phyloP scores from a whole-genome alignment of 1,140 invertebrate genomes.

The Leptinotarsa texana region DNA sequence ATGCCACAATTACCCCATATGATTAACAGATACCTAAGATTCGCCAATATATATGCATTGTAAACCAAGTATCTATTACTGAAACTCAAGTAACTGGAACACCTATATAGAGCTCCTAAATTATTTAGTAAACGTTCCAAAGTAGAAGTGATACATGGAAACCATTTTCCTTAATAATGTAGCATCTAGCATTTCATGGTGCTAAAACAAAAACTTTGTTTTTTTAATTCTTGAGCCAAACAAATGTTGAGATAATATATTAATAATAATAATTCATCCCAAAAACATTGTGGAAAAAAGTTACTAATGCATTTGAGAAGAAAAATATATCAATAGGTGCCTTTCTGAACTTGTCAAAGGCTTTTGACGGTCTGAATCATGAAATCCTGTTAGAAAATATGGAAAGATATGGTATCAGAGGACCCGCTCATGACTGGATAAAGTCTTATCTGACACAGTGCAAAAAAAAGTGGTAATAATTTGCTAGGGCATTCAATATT shows the following conservation, averaged over 20 bases:
- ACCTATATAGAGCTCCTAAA: too few relatives aligned
- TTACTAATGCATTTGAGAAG: neutral
- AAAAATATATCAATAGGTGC: neutral
- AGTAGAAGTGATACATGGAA: too few relatives aligned
- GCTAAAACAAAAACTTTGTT: too few relatives aligned
- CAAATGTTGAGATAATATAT: neutral
- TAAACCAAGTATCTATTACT: too few relatives aligned
- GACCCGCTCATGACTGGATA: neutral
- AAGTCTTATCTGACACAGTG: neutral
- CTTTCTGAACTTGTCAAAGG: neutral
- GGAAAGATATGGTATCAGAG: neutral
- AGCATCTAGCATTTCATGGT: too few relatives aligned
- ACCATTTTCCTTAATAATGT: too few relatives aligned
- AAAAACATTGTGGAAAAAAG: neutral
- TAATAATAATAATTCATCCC: neutral
- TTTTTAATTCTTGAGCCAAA: too few relatives aligned
- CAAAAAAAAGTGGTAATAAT: neutral
- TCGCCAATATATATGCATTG: too few relatives aligned
- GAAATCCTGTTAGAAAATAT: neutral
- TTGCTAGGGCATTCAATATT: neutral
- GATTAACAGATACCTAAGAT: too few relatives aligned
- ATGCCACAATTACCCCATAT: too few relatives aligned
- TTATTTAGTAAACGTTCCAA: too few relatives aligned
- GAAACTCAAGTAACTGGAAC: too few relatives aligned
- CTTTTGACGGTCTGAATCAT: neutral